Evolutionary conservation across 2,888 invertebrate genomes (phyloP), one percentile per base, ranked within the genome.

Genomic region (Euphydryas editha): DNA sequence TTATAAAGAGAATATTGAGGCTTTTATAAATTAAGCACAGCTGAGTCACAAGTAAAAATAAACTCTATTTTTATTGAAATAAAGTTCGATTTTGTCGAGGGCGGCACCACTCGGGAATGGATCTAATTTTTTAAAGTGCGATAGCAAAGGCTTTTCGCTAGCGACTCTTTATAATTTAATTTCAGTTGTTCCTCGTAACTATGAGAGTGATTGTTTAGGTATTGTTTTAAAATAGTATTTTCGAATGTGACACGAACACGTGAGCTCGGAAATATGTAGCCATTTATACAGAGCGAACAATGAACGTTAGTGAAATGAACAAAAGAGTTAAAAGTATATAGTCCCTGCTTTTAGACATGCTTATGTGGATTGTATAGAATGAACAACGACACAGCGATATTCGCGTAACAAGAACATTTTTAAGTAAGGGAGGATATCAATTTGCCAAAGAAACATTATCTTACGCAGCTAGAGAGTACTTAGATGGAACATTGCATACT

Each of bases 121-220:
- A 46, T 62, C 54, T 46, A 56, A 30, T 62, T 62, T 62, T 62
- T 62, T 62, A 47, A 62, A 57, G 56, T 56, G 56, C 37, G 30
- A 46, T 39, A 56, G 47, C 60, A 62, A 47, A 62, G 55, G 46
- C 62, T 62, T 62, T 46, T 42, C 58, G 42, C 44, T 39, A 46
- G 39, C 39, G n/a, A 49, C 49, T 21, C 37, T 46, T 62, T 62
- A 39, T 56, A 62, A 62, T 62, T 62, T 21, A 62, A 62, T 62
- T 56, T 56, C 17, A 20, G 30, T n/a, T 56, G 36, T 56, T 21
- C 4, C 15, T 44, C 18, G 18, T 11, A 11, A 37, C 15, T 47
- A 46, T 30, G 46, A 46, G 59, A 46, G 46, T 20, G n/a, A 13
- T 57, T 57, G n/a, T 57, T 54, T 17, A 6, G 17, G 54, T 5